These are phyloP conservation scores for Microtus agrestis DNA, from an alignment of 2,797 vertebrate species.

Conservation along the genomic window DNA sequence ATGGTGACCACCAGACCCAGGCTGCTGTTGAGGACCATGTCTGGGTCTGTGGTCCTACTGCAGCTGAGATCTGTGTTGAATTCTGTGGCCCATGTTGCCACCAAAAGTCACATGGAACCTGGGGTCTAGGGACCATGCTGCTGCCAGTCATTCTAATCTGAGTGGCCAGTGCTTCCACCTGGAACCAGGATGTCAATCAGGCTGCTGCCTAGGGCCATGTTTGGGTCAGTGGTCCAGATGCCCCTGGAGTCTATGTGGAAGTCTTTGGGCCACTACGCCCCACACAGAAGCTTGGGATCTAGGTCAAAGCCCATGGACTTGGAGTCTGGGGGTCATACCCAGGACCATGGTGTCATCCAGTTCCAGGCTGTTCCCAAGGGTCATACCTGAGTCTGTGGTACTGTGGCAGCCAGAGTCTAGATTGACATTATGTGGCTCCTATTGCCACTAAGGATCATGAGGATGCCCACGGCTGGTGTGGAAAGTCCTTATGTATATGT, in stretches of 20 bases:
- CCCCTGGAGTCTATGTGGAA: background rate
- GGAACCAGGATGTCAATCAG: background rate
- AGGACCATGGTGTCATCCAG: background rate
- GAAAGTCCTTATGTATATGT: no score
- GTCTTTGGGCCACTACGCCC: background rate
- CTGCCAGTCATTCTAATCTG: background rate
- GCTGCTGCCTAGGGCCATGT: background rate
- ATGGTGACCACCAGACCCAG: background rate
- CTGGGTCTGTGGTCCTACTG: background rate
- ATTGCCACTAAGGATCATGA: background rate
- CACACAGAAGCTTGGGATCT: background rate
- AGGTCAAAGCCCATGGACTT: background rate
- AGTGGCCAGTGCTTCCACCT: background rate
- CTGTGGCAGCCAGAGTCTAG: background rate
- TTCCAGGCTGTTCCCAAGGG: background rate
- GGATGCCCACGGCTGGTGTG: background rate
- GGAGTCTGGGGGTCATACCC: background rate
- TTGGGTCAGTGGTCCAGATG: background rate
- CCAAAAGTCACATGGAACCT: background rate
- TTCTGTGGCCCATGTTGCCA: background rate
- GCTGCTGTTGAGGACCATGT: background rate
- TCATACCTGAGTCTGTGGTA: background rate
- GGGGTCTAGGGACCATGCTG: background rate
- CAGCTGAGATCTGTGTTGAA: background rate
- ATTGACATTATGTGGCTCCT: background rate